Evolutionary conservation across 2,888 invertebrate species (phyloP).

Genomic region (Eremobia ochroleuca): DNA sequence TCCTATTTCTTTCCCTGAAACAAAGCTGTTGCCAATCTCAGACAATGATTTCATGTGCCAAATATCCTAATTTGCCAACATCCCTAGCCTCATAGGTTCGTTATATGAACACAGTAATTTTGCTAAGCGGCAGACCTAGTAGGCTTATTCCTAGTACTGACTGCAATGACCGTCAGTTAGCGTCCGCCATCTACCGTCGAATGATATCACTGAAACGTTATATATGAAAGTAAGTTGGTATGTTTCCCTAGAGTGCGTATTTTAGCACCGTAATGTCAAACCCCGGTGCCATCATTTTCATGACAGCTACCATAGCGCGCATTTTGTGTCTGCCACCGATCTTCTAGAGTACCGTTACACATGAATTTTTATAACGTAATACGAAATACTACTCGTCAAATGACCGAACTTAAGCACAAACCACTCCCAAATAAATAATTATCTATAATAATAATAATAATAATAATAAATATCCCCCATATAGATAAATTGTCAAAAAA

Average conservation of each 20-base stretch:
- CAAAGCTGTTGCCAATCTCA: background rate
- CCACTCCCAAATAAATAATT: constrained; percentile 1
- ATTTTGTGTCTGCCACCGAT: no score
- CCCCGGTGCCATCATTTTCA: no score
- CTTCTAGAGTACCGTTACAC: no score
- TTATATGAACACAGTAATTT: background rate
- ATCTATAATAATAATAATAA: no score
- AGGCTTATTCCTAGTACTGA: background rate
- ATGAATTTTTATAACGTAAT: background rate
- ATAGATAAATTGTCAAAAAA: no score
- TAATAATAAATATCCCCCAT: no score
- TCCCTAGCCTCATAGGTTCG: background rate
- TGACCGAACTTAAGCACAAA: background rate
- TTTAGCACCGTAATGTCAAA: no score
- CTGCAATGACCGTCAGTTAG: background rate
- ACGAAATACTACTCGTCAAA: background rate
- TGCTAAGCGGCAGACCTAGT: background rate
- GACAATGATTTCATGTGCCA: background rate
- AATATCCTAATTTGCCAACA: background rate
- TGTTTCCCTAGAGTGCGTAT: background rate
- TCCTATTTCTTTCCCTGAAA: background rate
- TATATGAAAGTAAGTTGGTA: background rate
- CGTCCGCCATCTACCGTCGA: no score
- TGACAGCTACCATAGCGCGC: no score
- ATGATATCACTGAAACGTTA: no score